Conservation (phyloP, 2,797 vertebrate species). For the Gallinago stenura region DNA sequence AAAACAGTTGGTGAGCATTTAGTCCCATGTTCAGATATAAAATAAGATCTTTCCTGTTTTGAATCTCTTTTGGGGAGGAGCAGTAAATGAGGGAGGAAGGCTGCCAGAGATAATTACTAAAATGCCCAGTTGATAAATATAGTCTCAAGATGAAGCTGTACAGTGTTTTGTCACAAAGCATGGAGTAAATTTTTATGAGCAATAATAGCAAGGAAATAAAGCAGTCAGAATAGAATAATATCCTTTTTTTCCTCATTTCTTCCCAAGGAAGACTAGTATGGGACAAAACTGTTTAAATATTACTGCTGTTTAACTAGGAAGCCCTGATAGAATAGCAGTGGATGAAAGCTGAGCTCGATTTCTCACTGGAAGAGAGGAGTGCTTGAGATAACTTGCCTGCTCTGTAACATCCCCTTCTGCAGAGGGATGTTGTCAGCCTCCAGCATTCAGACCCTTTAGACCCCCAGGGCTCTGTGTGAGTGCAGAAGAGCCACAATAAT, state of each 20-base stretch:
- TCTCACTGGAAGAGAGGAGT: not conserved
- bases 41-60: not conserved
- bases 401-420: not conserved
- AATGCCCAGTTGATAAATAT: not conserved
- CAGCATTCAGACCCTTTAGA: not conserved
- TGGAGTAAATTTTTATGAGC: not conserved
- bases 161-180: not conserved
- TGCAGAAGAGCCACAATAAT: constrained; percentile 6
- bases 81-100: not conserved
- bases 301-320: not conserved
- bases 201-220: not conserved
- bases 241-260: not conserved
- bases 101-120: not conserved
- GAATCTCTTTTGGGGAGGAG: not conserved
- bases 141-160: not conserved
- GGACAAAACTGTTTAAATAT: not conserved
- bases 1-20: not conserved
- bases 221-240: not conserved
- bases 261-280: not conserved
- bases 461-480: not conserved
- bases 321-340: not conserved
- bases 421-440: not conserved
- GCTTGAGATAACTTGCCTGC: not conserved
- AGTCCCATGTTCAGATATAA: not conserved
- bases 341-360: not conserved